These are phyloP conservation scores for Cerceris rybyensis DNA, from an alignment of 2,888 invertebrate species.

Conservation along the genomic window DNA sequence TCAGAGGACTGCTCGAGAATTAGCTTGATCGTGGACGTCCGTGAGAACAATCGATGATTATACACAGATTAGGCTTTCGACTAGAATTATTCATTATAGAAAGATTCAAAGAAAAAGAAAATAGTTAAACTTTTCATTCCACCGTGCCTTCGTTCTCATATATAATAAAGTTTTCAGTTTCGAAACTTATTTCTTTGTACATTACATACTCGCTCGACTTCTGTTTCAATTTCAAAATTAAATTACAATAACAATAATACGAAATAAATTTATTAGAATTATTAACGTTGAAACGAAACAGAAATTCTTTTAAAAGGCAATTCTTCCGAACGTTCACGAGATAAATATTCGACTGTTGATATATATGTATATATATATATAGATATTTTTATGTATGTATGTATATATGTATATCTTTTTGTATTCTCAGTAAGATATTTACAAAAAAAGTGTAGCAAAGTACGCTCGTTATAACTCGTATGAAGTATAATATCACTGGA, in stretches of 20 bases:
- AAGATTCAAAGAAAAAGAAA: neutral
- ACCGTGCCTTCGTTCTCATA: conserved; percentile 11
- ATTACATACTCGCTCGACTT: neutral
- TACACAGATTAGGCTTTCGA: conserved; percentile 45
- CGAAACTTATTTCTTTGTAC: neutral
- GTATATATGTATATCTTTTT: conserved; percentile 30
- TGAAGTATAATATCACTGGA: conserved; percentile 55
- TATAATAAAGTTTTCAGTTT: neutral
- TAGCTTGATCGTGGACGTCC: conserved; percentile 22
- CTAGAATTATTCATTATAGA: conserved; percentile 7
- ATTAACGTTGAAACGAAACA: neutral
- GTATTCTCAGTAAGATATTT: conserved; percentile 51
- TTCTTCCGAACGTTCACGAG: conserved; percentile 17
- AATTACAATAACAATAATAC: neutral
- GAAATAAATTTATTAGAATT: neutral
- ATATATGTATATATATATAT: conserved; percentile 18
- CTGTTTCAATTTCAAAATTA: neutral
- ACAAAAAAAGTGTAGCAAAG: conserved; percentile 59
- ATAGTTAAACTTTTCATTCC: conserved; percentile 3
- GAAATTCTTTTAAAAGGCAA: conserved; percentile 15
- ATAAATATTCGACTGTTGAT: conserved; percentile 25
- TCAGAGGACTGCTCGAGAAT: conserved; percentile 24
- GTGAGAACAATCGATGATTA: conserved; percentile 17
- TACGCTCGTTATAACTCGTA: conserved; percentile 43
- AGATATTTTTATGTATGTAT: conserved; percentile 24